phyloP scores from a whole-genome alignment of 1,140 invertebrate genomes.

The Araneus ventricosus region DNA sequence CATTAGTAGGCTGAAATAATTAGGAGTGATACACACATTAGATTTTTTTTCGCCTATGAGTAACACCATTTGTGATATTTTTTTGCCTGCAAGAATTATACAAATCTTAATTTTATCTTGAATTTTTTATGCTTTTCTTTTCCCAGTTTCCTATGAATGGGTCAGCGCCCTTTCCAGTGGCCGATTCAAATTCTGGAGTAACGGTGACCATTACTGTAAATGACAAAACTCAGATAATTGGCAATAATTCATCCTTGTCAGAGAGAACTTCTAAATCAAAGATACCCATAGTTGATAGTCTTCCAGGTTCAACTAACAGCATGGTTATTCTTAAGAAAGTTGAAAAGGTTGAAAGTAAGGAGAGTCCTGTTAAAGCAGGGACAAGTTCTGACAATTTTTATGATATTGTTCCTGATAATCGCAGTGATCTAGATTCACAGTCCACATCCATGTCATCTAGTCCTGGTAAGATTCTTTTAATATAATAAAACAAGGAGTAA shows the following conservation, averaged over 20 bases:
- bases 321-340: conserved; percentile 70
- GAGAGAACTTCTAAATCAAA: conserved; percentile 26
- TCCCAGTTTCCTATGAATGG: conserved; percentile 67
- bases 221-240: conserved; percentile 68
- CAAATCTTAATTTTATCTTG: not conserved
- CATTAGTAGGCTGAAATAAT: too few relatives aligned
- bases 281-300: conserved; percentile 22
- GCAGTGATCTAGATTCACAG: conserved; percentile 12
- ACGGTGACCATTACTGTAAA: conserved; percentile 72
- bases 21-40: too few relatives aligned
- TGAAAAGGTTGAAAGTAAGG: conserved; percentile 50
- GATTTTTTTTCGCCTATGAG: too few relatives aligned
- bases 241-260: not conserved
- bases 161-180: conserved; percentile 12
- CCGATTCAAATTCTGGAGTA: conserved; percentile 42
- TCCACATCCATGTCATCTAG: conserved; percentile 63
- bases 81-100: too few relatives aligned
- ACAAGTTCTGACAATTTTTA: conserved; percentile 37
- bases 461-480: conserved; percentile 46
- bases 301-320: conserved; percentile 47
- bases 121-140: not conserved
- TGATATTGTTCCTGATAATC: conserved; percentile 55
- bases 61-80: too few relatives aligned
- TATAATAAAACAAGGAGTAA: too few relatives aligned
- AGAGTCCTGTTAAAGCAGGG: not conserved